Base-by-base conservation (phyloP, 2,888 invertebrate genomes). In the Volucella bombylans region DNA sequence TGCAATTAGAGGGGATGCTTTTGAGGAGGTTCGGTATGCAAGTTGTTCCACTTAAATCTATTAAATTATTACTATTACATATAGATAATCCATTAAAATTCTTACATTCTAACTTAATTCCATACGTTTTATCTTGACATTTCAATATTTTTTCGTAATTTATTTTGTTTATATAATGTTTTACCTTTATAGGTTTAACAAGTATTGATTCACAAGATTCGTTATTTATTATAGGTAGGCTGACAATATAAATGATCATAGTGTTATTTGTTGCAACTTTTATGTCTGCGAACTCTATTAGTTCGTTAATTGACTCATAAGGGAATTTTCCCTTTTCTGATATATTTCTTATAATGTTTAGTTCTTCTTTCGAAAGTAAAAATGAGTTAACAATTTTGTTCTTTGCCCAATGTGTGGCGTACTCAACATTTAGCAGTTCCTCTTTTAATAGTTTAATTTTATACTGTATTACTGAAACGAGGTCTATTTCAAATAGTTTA, bases 381-480 rank as follows among this genome's bases (percentile, higher is more conserved):
- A 15, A 59, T 8, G 59, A 59, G 23, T 59, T 59, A 18, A 59
- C 31, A 2, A 59, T 59, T 43, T 43, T 18, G 11, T 15, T 59
- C 15, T 59, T 59, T 8, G 59, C 59, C 59, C 18, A 61, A 43
- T 45, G 45, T 45, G 38, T 61, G 61, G 45, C 61, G 12, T 61
- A 45, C 43, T 45, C 45, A 45, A 61, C 23, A 14, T 61, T 61
- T 12, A 61, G 8, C 23, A 61, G 9, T 31, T 61, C 45, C 45
- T 62, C 47, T 14, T 62, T 62, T n/a, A 62, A 12, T 12, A 45
- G 31, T 47, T 62, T 62, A 31, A 45, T 62, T 62, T 47, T 45
- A 1, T 62, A 31, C 31, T 45, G 57, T 9, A 41, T 57, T 10
- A 57, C 41, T n/a, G 23, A 23, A 23, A 23, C 23, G 2, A 23